Base-by-base conservation (phyloP, 2,797 vertebrate genomes). In the Lophius americanus region DNA sequence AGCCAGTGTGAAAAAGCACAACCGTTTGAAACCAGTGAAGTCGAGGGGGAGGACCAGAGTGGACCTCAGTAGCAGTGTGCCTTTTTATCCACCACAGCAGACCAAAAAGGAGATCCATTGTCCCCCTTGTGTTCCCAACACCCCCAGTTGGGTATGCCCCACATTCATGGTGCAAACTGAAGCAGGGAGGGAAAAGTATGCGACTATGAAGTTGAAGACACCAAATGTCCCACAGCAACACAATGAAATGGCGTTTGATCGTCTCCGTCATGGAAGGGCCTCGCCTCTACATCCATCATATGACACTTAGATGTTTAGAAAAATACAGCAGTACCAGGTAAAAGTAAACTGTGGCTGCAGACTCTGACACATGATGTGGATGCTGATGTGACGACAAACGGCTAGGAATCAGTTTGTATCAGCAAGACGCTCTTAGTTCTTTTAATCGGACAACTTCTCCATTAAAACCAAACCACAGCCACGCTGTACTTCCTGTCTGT, bases 11-110 rank as follows among this genome's bases (percentile, higher is more conserved):
- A 91, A 93, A 93, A 91, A 91, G 93, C 92, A 85, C 88, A 91
- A 92, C 91, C 90, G 93, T 95, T 92, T 94, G 93, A 94, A 94
- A 94, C 94, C 87, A 89, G 91, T 74, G 88, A 89, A 93, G 88
- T 90, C 78, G 91, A 89, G 91, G 92, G 91, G 89, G 23, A 23
- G 23, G 23, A 23, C 23, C 23, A 23, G 2, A 23, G 23, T 23
- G 91, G 91, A 91, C 78, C 91, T 87, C 81, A 58, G 81, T 75
- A 52, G 80, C 83, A 64, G 81, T 58, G 85, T 77, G 86, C 66
- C 84, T 91, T 93, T 90, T 88, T 23, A 1, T 89, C 10, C 83
- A 83, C 70, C 56, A 32, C 73, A 10, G 7, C 72, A 73, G 58
- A 84, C 84, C 86, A 87, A 79, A 23, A 93, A 93, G 88, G 83